Base-by-base conservation (phyloP, 2,888 invertebrate species). In the Drosophila fungiperda region DNA sequence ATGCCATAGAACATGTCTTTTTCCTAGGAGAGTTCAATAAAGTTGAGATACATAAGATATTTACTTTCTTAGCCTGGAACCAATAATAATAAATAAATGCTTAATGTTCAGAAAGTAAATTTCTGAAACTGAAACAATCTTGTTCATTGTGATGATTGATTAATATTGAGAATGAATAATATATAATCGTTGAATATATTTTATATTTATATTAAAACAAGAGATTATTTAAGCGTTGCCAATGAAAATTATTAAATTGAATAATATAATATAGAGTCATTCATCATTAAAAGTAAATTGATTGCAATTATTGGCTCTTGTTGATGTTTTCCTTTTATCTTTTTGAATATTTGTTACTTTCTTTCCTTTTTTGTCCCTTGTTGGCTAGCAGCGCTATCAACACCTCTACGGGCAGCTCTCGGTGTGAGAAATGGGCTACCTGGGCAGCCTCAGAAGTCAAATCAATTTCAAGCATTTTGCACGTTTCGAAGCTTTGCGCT, bases 391-490 rank as follows among this genome's bases (percentile, higher is more conserved):
- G 36, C 6, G 53, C 33, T 32, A 53, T 76, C 68, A 52, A 53
- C 79, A 50, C 50, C 49, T 59, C 74, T 68, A 54, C 61, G 69
- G 66, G 42, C 52, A 45, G 59, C 40, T 72, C 33, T n/a, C 29
- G 45, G 59, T 48, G 50, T 80, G 67, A 80, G 72, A 80, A 80
- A 79, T 79, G 64, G 61, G 75, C 58, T 61, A 50, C 64, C 52
- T 69, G 62, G 70, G 55, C 62, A 53, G 64, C 62, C 70, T 33
- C 26, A 36, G 55, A 55, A 61, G 64, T 80, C 78, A 68, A 78
- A 78, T 78, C 81, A 78, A 78, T 78, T 78, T 68, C 29, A 67
- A 66, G 62, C 68, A 49, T 77, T 77, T 78, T 72, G 73, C 78
- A 78, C 78, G 81, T 80, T 80, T 71, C 72, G 59, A 58, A 65